These are phyloP conservation scores for Euura saliciscinereae DNA, from an alignment of 1,140 invertebrate species.

Conservation along the genomic window DNA sequence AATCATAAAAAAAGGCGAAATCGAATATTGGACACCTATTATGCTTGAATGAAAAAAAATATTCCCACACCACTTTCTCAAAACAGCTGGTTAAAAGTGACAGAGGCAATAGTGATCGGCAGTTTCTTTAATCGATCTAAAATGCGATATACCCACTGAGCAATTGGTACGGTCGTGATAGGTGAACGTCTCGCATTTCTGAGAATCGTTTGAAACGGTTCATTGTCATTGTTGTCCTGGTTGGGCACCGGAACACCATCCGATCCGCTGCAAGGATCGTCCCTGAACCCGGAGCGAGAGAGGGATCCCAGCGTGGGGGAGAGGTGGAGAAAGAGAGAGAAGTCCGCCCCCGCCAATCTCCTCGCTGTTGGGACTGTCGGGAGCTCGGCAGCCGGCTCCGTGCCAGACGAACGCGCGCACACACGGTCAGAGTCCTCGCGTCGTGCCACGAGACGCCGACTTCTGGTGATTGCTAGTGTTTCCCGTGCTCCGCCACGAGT, in stretches of 20 bases:
- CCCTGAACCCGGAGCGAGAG: constrained; percentile 44
- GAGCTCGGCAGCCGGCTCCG: neutral
- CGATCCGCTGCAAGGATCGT: constrained; percentile 42
- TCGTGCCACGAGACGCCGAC: neutral
- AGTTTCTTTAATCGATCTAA: no score
- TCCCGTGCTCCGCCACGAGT: no score
- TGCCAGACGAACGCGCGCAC: neutral
- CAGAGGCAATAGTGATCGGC: no score
- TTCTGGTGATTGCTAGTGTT: neutral
- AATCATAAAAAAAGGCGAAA: no score
- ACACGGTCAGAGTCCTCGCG: neutral
- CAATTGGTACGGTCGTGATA: no score
- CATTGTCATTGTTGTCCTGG: no score
- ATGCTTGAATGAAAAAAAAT: no score
- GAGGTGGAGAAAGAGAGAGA: constrained; percentile 15
- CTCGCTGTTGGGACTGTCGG: neutral
- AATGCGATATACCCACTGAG: no score
- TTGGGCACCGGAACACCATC: constrained; percentile 5
- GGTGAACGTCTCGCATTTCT: neutral
- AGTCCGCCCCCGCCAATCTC: constrained; percentile 8
- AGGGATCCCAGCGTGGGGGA: constrained; percentile 13
- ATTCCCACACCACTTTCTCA: no score
- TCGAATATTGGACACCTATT: no score
- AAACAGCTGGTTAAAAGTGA: no score
- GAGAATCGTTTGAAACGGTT: no score